Evolutionary conservation across 1,140 invertebrate genomes (phyloP).

Genomic region (Coptotermes formosanus): DNA sequence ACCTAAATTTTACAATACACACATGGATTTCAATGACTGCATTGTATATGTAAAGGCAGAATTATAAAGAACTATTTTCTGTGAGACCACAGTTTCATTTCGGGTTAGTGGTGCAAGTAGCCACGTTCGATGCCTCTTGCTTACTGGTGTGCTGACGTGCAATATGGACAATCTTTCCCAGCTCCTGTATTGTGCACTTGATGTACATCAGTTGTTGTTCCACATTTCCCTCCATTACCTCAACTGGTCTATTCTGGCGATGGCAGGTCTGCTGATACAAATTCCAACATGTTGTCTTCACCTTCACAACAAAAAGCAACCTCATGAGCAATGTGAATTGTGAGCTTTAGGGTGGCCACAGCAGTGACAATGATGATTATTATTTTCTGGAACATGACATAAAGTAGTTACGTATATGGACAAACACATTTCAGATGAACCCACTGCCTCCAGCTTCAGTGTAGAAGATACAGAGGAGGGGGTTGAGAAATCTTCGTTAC

Average conservation of each 20-base stretch:
- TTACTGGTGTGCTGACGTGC: constrained; percentile 34
- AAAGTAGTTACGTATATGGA: too few relatives aligned
- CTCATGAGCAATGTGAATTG: background rate
- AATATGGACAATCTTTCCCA: constrained; percentile 37
- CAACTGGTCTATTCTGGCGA: constrained; percentile 40
- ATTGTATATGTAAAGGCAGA: too few relatives aligned
- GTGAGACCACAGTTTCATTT: too few relatives aligned
- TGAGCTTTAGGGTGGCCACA: background rate
- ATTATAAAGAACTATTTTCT: too few relatives aligned
- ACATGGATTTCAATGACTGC: too few relatives aligned
- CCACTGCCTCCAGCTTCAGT: too few relatives aligned
- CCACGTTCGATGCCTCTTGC: constrained; percentile 32
- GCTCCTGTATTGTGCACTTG: constrained; percentile 45
- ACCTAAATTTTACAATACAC: too few relatives aligned
- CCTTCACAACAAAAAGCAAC: constrained; percentile 21
- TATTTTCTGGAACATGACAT: background rate
- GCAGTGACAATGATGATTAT: background rate
- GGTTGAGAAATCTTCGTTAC: too few relatives aligned
- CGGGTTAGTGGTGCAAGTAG: background rate
- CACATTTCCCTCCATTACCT: constrained; percentile 42
- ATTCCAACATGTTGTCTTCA: constrained; percentile 46
- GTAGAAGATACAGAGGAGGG: too few relatives aligned
- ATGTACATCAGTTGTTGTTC: constrained; percentile 47
- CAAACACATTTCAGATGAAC: too few relatives aligned
- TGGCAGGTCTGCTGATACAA: constrained; percentile 49